phyloP scores from a whole-genome alignment of 2,113 vertebrate genomes.

The Mixornis gularis region DNA sequence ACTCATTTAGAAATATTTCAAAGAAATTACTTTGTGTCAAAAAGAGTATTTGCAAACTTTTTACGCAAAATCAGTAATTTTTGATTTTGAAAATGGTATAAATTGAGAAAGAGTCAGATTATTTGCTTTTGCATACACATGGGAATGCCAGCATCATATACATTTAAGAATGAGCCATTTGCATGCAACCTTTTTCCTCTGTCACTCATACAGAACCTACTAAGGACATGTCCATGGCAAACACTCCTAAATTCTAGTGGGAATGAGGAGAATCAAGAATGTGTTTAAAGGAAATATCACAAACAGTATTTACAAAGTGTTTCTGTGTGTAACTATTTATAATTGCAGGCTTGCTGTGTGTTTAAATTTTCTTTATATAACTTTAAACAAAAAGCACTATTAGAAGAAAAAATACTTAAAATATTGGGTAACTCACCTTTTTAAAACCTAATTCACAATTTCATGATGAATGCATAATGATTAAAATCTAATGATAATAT shows the following conservation, averaged over 20 bases:
- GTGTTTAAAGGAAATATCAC: not conserved
- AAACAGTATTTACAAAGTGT: not conserved
- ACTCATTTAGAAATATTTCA: not conserved
- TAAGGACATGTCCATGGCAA: not conserved
- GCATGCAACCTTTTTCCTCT: not conserved
- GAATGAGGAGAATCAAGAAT: not conserved
- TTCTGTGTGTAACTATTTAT: not conserved
- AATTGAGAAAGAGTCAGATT: not conserved
- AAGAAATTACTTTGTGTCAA: not conserved
- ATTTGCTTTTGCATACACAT: not conserved
- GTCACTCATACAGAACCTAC: not conserved
- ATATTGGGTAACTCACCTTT: not conserved
- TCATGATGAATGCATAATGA: not conserved
- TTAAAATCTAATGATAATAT: not conserved
- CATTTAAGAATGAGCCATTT: not conserved
- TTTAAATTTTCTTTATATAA: not conserved
- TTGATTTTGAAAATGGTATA: not conserved
- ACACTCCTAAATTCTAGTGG: not conserved
- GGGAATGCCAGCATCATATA: not conserved
- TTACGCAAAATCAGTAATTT: not conserved
- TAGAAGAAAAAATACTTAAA: not conserved
- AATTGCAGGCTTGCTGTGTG: not conserved
- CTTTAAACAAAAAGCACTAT: not conserved
- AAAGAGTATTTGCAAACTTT: not conserved
- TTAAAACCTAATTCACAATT: not conserved